A percentile compares a stretch with the other conserved stretches of the same genome.
Evolutionary conservation across 2,888 invertebrate species (phyloP).

Genomic region (Campoplex capitator): DNA sequence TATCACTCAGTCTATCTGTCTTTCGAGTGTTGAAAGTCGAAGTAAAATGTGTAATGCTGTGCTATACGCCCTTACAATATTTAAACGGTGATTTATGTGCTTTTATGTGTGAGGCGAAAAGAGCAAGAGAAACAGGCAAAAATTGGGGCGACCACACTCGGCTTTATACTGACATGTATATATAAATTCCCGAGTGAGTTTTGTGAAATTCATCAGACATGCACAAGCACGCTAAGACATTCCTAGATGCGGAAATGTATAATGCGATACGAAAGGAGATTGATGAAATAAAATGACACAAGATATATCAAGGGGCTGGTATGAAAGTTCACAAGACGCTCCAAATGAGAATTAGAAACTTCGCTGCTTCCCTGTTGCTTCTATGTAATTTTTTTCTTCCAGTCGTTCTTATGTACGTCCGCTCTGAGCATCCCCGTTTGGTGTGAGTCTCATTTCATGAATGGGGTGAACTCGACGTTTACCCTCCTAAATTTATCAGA

Average conservation of each 20-base stretch:
- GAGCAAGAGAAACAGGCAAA: constrained; percentile 3
- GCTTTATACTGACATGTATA: constrained; percentile 4
- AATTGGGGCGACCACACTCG: constrained; percentile 52
- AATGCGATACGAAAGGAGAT: constrained; percentile 15
- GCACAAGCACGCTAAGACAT: constrained; percentile 17
- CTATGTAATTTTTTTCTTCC: neutral
- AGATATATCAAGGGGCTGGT: constrained; percentile 24
- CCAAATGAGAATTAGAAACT: constrained; percentile 34
- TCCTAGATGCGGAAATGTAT: neutral
- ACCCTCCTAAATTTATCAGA: neutral
- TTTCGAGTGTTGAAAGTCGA: constrained; percentile 2
- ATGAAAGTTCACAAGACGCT: constrained; percentile 28
- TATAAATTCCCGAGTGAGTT: neutral
- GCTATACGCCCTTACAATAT: constrained; percentile 11
- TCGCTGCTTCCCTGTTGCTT: neutral
- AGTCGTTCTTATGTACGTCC: neutral
- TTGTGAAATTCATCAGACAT: constrained; percentile 4
- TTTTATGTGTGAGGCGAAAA: neutral
- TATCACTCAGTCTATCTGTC: neutral
- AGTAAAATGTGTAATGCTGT: constrained; percentile 4
- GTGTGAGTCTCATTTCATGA: constrained; percentile 24
- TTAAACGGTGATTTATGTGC: constrained; percentile 9
- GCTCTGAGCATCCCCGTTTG: constrained; percentile 2
- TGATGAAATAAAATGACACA: constrained; percentile 60
- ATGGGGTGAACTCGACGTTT: constrained; percentile 2